Evolutionary conservation across 2,888 invertebrate species (phyloP), one percentile per base, ranked within the genome.

Genomic region (Leptopilina syphax): DNA sequence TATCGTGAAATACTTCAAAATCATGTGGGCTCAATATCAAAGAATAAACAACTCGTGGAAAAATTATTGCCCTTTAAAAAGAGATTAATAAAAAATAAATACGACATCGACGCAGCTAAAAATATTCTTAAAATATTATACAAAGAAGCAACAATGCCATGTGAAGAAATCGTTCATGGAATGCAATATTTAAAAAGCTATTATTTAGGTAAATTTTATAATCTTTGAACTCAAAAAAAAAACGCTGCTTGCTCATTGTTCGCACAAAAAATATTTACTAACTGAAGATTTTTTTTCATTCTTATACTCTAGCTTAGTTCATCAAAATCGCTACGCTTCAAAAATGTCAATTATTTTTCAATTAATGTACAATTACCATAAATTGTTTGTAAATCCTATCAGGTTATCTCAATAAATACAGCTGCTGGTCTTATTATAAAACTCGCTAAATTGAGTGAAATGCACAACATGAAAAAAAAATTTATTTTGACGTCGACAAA

Each of bases 141-240:
- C 80, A 83, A 83, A 1, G 88, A 89, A 78, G 87, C 87, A 7
- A 85, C 85, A 80, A 89, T 89, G 84, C 92, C 92, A 3, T 92
- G 92, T 73, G 92, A 92, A 79, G 92, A 92, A 82, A 89, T 92
- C 47, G 88, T 91, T 50, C 90, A 91, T 60, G 91, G 90, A 0
- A 85, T 90, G 65, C 91, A 91, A 78, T 92, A 91, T 81, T 86
- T 92, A 50, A 91, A 91, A 80, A 90, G 89, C 82, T 92, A 91
- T 81, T 92, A 91, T 82, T 84, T 92, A 85, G 92, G 92, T 92
- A 92, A 91, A 90, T 89, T 91, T 80, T 89, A 80, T 85, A 83
- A 85, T 4, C 7, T 24, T 73, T 34, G 9, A 54, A 27, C 12
- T 27, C 12, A 54, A 4, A 27, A 54, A 27, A 13, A 5, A 57